Percentiles rank a stretch among this genome's conserved stretches.
Conservation (phyloP, 2,888 invertebrate genomes). For the Pyrrhia umbra region DNA sequence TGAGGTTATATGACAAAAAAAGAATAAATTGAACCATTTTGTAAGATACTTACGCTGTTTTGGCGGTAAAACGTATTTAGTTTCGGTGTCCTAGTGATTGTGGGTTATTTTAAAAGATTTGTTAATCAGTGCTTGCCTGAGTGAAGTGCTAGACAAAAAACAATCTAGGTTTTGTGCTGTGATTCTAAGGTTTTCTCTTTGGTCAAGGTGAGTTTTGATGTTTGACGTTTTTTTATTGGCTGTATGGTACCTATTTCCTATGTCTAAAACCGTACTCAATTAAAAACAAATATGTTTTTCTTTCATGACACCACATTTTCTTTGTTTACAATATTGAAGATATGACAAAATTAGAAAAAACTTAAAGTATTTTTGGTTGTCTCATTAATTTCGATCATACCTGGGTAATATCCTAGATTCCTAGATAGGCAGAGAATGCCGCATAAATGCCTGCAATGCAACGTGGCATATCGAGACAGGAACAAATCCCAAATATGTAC, state of each 20-base stretch:
- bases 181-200: conserved; percentile 30
- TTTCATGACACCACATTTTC: neutral
- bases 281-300: conserved; percentile 17
- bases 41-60: conserved; percentile 23
- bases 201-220: conserved; percentile 38
- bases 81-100: neutral
- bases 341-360: neutral
- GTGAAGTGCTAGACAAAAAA: conserved; percentile 58
- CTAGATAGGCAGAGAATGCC: neutral
- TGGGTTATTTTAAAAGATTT: conserved; percentile 3
- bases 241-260: neutral
- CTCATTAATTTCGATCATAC: no score
- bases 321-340: neutral
- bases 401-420: neutral
- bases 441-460: conserved; percentile 36
- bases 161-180: conserved; percentile 44
- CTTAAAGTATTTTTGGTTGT: neutral
- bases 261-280: neutral
- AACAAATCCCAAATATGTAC: neutral
- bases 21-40: neutral
- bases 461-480: conserved; percentile 1
- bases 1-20: conserved; percentile 50
- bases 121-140: conserved; percentile 29
- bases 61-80: conserved; percentile 6
- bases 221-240: conserved; percentile 6